These are phyloP conservation scores for Aphodius sticticus DNA, from an alignment of 2,888 invertebrate genomes.

Conservation along the genomic window DNA sequence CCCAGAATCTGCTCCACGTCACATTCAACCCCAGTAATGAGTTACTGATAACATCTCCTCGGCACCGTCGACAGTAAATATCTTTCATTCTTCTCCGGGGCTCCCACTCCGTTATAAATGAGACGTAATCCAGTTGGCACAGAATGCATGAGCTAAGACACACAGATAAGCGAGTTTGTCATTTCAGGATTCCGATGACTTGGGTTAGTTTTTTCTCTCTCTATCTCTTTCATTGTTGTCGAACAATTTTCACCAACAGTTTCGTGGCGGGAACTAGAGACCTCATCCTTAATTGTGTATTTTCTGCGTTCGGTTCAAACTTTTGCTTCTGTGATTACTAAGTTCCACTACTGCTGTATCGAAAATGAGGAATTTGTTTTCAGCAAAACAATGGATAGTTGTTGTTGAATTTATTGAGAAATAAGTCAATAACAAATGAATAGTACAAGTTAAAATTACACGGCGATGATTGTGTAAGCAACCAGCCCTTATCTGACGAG, in stretches of 20 bases:
- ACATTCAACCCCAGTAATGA: constrained; percentile 22
- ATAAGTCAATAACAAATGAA: no score
- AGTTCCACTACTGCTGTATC: no score
- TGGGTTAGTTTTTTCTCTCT: neutral
- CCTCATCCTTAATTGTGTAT: no score
- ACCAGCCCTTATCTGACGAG: no score
- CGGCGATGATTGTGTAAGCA: no score
- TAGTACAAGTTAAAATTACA: no score
- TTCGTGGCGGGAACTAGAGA: no score
- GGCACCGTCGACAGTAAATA: constrained; percentile 11
- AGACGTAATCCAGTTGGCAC: neutral
- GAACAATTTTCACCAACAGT: neutral
- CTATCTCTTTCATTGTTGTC: neutral
- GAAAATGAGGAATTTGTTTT: no score
- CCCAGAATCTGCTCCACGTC: constrained; percentile 7
- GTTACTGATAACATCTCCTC: constrained; percentile 22
- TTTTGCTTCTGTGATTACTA: no score
- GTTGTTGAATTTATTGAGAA: no score
- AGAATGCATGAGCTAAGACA: neutral
- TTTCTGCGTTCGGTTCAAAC: no score
- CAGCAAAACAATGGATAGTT: no score
- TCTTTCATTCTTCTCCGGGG: constrained; percentile 28
- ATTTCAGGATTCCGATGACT: neutral
- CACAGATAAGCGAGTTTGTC: neutral
- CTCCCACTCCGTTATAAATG: neutral